phyloP scores from a whole-genome alignment of 2,888 invertebrate species.

The Tethea ocularis region DNA sequence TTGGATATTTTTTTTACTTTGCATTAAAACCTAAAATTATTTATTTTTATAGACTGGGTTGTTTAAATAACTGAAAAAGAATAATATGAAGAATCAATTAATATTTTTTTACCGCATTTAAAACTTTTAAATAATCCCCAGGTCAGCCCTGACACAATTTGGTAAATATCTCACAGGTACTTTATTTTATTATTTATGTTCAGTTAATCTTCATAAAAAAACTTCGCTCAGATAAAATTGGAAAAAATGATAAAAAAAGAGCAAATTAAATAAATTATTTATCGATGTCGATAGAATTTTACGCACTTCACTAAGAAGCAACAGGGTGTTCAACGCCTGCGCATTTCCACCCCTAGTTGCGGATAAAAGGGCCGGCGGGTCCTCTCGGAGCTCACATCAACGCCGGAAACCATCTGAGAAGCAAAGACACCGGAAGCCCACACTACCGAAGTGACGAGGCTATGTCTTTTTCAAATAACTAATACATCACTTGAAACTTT shows the following conservation, averaged over 20 bases:
- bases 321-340: slow-evolving; percentile 82
- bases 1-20: too few species aligned
- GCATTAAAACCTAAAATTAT: not conserved
- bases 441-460: slow-evolving; percentile 45
- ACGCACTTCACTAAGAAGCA: slow-evolving; percentile 66
- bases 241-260: slow-evolving; percentile 1
- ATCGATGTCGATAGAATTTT: slow-evolving; percentile 16
- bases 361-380: slow-evolving; percentile 65
- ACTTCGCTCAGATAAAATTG: not conserved
- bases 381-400: slow-evolving; percentile 61
- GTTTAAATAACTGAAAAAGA: not conserved
- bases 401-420: slow-evolving; percentile 55
- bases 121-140: not conserved
- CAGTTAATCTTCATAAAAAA: not conserved
- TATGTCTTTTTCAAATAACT: slow-evolving; percentile 53
- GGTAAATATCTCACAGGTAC: not conserved
- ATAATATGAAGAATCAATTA: not conserved
- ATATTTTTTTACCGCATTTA: not conserved
- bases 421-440: slow-evolving; percentile 42
- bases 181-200: not conserved
- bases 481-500: slow-evolving; percentile 38
- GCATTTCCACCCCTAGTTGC: slow-evolving; percentile 65
- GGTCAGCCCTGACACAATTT: not conserved
- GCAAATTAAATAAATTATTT: slow-evolving; percentile 13
- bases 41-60: not conserved